Percentiles rank a stretch among this genome's conserved stretches.
Conservation (phyloP, 2,888 invertebrate genomes). For the Ormyrus rosae region DNA sequence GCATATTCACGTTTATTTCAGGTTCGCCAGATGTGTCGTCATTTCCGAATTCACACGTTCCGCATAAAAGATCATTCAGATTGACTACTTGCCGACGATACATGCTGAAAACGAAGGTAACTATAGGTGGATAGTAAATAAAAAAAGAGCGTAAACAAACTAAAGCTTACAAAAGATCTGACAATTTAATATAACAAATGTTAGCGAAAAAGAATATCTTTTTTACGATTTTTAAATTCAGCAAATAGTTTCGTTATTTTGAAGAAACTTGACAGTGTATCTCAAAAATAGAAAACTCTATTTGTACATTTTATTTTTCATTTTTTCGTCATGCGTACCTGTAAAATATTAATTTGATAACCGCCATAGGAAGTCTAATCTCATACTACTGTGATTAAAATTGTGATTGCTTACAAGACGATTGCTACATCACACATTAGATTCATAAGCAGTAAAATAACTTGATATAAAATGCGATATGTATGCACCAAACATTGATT, state of each 20-base stretch:
- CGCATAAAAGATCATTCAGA: slow-evolving; percentile 77
- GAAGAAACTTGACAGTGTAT: background rate
- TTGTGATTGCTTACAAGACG: slow-evolving; percentile 46
- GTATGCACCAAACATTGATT: slow-evolving; percentile 29
- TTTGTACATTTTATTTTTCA: slow-evolving; percentile 29
- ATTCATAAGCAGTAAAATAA: slow-evolving; percentile 27
- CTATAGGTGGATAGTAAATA: slow-evolving; percentile 46
- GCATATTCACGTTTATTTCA: slow-evolving; percentile 74
- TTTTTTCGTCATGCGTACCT: slow-evolving; percentile 52
- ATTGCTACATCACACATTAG: slow-evolving; percentile 28
- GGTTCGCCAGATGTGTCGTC: slow-evolving; percentile 97
- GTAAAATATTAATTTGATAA: slow-evolving; percentile 56
- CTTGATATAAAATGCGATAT: slow-evolving; percentile 28
- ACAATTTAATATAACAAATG: slow-evolving; percentile 54
- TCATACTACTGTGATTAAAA: slow-evolving; percentile 62
- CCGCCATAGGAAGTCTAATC: slow-evolving; percentile 57
- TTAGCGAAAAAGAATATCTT: slow-evolving; percentile 38
- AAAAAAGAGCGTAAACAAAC: slow-evolving; percentile 57
- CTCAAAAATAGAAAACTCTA: slow-evolving; percentile 38
- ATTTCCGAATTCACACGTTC: slow-evolving; percentile 94
- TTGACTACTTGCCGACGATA: slow-evolving; percentile 79
- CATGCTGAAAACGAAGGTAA: slow-evolving; percentile 74
- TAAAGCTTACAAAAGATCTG: slow-evolving; percentile 62
- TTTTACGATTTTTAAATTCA: slow-evolving; percentile 31
- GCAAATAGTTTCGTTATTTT: slow-evolving; percentile 31